A percentile compares a stretch with the other conserved stretches of the same genome.
Conservation (phyloP, 2,797 vertebrate species). For the Eremophila alpestris region DNA sequence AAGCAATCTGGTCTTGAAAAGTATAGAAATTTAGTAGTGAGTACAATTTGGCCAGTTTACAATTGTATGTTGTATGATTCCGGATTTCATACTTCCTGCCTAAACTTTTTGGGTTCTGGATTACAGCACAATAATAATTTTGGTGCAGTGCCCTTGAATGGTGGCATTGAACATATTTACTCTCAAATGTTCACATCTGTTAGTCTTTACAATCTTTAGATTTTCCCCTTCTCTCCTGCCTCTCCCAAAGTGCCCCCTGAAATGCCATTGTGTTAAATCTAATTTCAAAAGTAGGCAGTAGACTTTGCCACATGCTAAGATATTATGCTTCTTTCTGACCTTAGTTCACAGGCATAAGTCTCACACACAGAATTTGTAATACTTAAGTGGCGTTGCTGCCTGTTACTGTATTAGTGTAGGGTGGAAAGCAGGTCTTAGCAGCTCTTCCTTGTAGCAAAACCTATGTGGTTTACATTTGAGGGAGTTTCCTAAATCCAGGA, state of each 20-base stretch:
- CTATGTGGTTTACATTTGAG: fast-evolving
- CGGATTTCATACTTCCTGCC: not conserved
- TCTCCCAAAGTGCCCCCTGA: not conserved
- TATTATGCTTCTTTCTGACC: not conserved
- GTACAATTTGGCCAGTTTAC: not conserved
- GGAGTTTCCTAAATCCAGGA: not conserved
- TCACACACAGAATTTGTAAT: not conserved
- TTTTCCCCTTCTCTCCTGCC: not conserved
- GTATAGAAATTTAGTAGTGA: not conserved
- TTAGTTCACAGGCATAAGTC: not conserved
- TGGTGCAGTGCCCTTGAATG: not conserved
- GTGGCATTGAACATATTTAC: too few species aligned
- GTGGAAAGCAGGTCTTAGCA: not conserved
- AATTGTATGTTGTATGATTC: not conserved
- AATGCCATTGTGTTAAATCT: not conserved
- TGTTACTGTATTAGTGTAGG: not conserved
- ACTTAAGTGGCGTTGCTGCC: not conserved
- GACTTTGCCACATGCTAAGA: fast-evolving
- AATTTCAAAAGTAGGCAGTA: not conserved
- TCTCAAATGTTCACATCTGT: not conserved
- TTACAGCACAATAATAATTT: not conserved
- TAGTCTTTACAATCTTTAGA: not conserved
- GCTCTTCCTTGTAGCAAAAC: not conserved
- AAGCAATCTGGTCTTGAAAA: not conserved
- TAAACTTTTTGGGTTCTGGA: not conserved